Evolutionary conservation across 1,140 invertebrate species (phyloP), one percentile per base, ranked within the genome.

Genomic region (Lepidotrigona ventralis): DNA sequence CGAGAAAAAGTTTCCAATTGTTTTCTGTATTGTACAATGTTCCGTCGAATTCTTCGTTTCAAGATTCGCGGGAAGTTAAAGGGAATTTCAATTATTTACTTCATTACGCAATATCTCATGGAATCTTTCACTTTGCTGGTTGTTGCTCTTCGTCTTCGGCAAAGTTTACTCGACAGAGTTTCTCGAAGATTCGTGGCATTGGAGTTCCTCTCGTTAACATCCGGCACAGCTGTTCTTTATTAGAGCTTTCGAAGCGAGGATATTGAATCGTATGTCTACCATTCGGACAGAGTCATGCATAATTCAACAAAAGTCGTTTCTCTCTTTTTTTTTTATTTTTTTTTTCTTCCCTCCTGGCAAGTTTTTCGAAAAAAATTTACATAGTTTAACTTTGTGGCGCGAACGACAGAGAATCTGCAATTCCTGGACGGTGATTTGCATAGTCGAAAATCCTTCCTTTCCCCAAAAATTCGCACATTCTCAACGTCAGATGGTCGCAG

Each of bases 281-380:
- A 21, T 2, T 54, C 29, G 26, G 70, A 19, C 23, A n/a, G 29
- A 64, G 46, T 80, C 81, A 84, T 88, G 70, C 78, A 87, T 87
- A 81, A 88, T 88, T 87, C 78, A 87, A 21, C 14, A 84, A 74
- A 46, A 46, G 6, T 46, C 68, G 56, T 79, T 2, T 21, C 39
- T n/a, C 58, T 17, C n/a, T n/a, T n/a, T n/a, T n/a, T n/a, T n/a
- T n/a, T n/a, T n/a, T n/a, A n/a, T n/a, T 54, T 58, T 19, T 29
- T 11, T 64, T 39, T 46, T 46, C 39, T 46, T 69, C 39, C 19
- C 23, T 64, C 46, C 17, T n/a, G n/a, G 58, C 21, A 73, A 80
- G 46, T 77, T 72, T 81, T 39, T 39, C 23, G 15, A 66, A n/a
- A 64, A 39, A 86, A 86, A 88, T 88, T 84, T 87, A 29, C 74